A percentile compares a stretch with the other conserved stretches of the same genome.
phyloP scores from a whole-genome alignment of 2,113 vertebrate species.

The Macrotis lagotis region DNA sequence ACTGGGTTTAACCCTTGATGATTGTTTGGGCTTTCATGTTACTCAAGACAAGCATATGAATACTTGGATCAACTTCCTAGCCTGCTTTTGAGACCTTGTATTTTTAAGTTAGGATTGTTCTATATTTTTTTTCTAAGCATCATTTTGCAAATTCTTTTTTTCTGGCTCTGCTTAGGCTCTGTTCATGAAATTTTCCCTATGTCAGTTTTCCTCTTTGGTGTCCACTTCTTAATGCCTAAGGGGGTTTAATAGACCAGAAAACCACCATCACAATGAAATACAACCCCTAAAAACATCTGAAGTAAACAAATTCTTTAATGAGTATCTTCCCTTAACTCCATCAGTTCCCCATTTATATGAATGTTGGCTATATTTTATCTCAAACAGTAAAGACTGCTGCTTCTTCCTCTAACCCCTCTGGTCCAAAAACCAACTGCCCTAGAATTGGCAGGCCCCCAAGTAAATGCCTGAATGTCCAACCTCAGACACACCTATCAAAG shows the following conservation, averaged over 20 bases:
- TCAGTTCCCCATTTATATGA: background rate
- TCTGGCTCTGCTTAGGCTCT: background rate
- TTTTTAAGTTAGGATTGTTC: background rate
- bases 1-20: slow-evolving; percentile 40
- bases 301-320: background rate
- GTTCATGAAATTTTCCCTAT: background rate
- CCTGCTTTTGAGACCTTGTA: slow-evolving; percentile 21
- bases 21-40: background rate
- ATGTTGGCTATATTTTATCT: background rate
- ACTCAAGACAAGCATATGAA: background rate
- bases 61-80: slow-evolving; percentile 14
- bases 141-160: background rate
- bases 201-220: slow-evolving; percentile 1
- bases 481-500: background rate
- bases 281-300: background rate
- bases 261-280: background rate
- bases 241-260: background rate
- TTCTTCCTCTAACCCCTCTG: background rate
- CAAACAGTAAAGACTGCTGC: background rate
- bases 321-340: background rate
- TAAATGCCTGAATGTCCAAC: background rate
- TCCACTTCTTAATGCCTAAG: background rate
- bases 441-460: background rate
- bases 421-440: background rate
- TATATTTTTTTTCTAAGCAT: background rate